A percentile compares a stretch with the other conserved stretches of the same genome.
These are phyloP conservation scores for Protonibea diacanthus DNA, from an alignment of 2,797 vertebrate species.

Conservation along the genomic window DNA sequence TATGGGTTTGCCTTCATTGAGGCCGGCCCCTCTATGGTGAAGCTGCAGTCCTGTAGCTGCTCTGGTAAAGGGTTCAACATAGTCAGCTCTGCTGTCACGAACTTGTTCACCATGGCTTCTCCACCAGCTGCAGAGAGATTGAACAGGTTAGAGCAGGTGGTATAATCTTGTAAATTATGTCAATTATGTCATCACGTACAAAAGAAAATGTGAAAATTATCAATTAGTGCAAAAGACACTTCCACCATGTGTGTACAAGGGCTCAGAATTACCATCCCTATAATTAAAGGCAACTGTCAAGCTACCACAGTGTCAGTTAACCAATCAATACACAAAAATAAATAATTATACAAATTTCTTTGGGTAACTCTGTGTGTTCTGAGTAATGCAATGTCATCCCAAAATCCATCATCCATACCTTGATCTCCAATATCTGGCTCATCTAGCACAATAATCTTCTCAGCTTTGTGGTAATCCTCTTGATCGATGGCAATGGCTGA, in stretches of 20 bases:
- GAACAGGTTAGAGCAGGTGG: background rate
- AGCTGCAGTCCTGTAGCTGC: slow-evolving; percentile 82
- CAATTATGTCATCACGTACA: background rate
- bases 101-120: slow-evolving; percentile 83
- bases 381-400: too few relatives aligned
- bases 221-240: background rate
- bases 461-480: slow-evolving; percentile 74
- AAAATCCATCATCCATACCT: slow-evolving; percentile 74
- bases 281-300: too few relatives aligned
- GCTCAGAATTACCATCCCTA: too few relatives aligned
- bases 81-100: slow-evolving; percentile 83
- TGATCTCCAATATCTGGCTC: slow-evolving; percentile 87
- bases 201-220: background rate
- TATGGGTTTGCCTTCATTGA: slow-evolving; percentile 77
- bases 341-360: too few relatives aligned
- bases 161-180: background rate
- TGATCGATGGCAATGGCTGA: slow-evolving; percentile 83
- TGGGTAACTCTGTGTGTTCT: too few relatives aligned
- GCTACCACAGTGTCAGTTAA: too few relatives aligned
- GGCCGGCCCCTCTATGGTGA: slow-evolving; percentile 85
- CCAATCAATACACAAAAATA: too few relatives aligned
- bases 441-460: slow-evolving; percentile 89
- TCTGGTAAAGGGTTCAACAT: slow-evolving; percentile 86
- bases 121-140: slow-evolving; percentile 81
- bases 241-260: too few relatives aligned